A percentile compares a stretch with the other conserved stretches of the same genome.
Conservation (phyloP, 2,797 vertebrate genomes). For the Cyprinella venusta region DNA sequence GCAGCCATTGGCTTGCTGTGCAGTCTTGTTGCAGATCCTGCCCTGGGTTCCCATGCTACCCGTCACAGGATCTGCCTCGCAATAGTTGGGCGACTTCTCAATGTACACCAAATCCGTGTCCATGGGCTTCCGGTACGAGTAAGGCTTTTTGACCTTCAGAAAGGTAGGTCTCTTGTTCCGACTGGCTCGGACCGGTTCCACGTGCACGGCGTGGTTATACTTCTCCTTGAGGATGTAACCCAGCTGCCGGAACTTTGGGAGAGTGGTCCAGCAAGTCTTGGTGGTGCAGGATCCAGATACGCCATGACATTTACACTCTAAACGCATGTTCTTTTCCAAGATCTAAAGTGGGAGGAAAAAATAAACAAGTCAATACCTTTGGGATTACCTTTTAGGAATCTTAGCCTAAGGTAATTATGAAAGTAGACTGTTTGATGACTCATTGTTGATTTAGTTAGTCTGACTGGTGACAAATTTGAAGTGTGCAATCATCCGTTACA, state of each 20-base stretch:
- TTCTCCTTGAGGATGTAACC: slow-evolving; percentile 95
- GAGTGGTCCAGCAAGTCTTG: slow-evolving; percentile 97
- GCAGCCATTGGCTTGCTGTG: slow-evolving; percentile 89
- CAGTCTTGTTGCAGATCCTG: slow-evolving; percentile 95
- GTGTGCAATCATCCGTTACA: slow-evolving; percentile 44
- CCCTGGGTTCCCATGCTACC: slow-evolving; percentile 96
- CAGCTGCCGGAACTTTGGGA: slow-evolving; percentile 95
- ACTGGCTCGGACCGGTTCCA: slow-evolving; percentile 92
- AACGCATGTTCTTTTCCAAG: slow-evolving; percentile 93
- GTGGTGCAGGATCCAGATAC: slow-evolving; percentile 98
- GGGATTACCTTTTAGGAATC: slow-evolving; percentile 45
- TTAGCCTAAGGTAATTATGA: slow-evolving; percentile 53
- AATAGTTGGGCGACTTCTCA: slow-evolving; percentile 96
- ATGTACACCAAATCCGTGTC: slow-evolving; percentile 96
- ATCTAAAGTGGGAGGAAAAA: slow-evolving; percentile 73
- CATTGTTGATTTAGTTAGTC: slow-evolving; percentile 54
- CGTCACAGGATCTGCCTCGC: slow-evolving; percentile 90
- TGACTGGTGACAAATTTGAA: slow-evolving; percentile 53
- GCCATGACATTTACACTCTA: slow-evolving; percentile 97
- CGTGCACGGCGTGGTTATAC: slow-evolving; percentile 93
- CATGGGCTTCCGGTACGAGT: slow-evolving; percentile 95
- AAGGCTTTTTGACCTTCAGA: slow-evolving; percentile 94
- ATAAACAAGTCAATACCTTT: slow-evolving; percentile 34
- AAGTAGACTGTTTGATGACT: slow-evolving; percentile 56
- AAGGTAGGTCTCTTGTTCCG: slow-evolving; percentile 95